phyloP scores from a whole-genome alignment of 37 sponge, comb jelly and placozoan genomes.

The Axinella damicornis region DNA sequence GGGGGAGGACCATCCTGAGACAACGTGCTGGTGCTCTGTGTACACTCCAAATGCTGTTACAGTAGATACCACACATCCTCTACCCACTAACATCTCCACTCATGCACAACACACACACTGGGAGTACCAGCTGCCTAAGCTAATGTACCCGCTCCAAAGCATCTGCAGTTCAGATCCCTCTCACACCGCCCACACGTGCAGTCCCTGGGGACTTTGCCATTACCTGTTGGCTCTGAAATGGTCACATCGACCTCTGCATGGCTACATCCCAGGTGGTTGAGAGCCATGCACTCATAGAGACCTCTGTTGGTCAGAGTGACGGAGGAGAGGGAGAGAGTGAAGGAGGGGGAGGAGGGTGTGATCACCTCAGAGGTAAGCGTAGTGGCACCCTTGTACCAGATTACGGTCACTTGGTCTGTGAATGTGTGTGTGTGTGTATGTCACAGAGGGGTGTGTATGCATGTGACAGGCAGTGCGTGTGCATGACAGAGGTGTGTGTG shows the following conservation, averaged over 20 bases:
- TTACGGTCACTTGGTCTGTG: conserved; percentile 1
- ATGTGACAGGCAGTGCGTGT: conserved; percentile 64
- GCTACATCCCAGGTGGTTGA: neutral
- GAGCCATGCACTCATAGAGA: neutral
- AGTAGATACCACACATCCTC: too few species aligned
- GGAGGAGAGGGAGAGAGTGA: neutral
- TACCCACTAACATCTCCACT: too few species aligned
- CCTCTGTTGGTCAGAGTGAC: neutral
- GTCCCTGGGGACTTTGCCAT: too few species aligned
- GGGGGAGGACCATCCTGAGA: too few species aligned
- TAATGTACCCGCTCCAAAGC: too few species aligned
- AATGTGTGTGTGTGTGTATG: conserved; percentile 52
- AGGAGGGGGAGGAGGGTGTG: neutral
- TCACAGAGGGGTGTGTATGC: conserved; percentile 64
- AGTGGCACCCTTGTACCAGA: neutral
- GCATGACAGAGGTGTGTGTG: conserved; percentile 37
- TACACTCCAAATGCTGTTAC: too few species aligned
- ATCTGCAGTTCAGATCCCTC: too few species aligned
- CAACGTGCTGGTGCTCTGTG: too few species aligned
- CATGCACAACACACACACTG: too few species aligned
- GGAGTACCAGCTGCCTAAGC: too few species aligned
- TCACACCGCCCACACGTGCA: too few species aligned
- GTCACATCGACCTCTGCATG: neutral
- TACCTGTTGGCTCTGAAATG: neutral
- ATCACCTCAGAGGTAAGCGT: neutral